Conservation (phyloP, 2,113 vertebrate genomes). For the Climacteris rufus region DNA sequence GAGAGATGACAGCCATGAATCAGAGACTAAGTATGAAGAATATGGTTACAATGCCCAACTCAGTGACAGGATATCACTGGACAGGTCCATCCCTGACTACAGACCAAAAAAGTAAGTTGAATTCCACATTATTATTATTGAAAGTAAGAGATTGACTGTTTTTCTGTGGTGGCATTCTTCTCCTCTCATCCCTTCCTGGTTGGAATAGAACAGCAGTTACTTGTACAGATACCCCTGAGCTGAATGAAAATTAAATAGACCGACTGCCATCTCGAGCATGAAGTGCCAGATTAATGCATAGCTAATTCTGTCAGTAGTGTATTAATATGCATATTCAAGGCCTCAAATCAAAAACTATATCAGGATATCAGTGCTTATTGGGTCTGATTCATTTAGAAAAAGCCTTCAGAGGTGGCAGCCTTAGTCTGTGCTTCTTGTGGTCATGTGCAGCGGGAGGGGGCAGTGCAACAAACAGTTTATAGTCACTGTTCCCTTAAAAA, state of each 20-base stretch:
- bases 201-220: not conserved
- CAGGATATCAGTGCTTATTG: not conserved
- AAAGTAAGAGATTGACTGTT: not conserved
- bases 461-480: not conserved
- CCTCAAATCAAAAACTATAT: not conserved
- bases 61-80: constrained; percentile 95
- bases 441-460: rapidly evolving
- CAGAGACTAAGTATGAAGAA: constrained; percentile 88
- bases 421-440: not conserved
- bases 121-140: not conserved
- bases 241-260: not conserved
- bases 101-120: constrained; percentile 90
- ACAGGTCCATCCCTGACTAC: constrained; percentile 96
- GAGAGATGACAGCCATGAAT: constrained; percentile 85
- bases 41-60: constrained; percentile 97
- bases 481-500: not conserved
- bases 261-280: not conserved
- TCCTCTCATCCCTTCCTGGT: not conserved
- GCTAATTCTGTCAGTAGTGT: not conserved
- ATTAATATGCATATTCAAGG: not conserved
- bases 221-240: not conserved
- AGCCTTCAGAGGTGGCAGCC: not conserved
- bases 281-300: not conserved
- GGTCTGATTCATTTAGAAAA: not conserved
- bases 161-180: not conserved